Evolutionary conservation across 2,113 vertebrate species (phyloP).

Genomic region (Cololabis saira): DNA sequence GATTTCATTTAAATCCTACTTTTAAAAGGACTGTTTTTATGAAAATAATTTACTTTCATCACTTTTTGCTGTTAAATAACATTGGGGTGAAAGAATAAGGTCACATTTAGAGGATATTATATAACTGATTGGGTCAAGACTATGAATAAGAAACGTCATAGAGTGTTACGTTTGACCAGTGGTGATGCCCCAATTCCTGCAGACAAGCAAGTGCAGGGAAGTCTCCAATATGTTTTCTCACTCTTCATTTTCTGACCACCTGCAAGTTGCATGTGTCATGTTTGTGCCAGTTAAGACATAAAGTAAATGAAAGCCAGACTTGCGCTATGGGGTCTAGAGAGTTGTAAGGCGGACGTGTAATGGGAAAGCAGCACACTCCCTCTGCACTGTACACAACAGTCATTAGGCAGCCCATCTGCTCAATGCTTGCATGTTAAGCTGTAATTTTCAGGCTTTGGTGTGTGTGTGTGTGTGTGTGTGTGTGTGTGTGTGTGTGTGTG

Average conservation of each 20-base stretch:
- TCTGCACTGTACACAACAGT: slow-evolving; percentile 82
- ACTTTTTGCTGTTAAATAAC: too few species aligned
- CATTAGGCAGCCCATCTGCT: slow-evolving; percentile 86
- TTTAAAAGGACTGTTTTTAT: slow-evolving; percentile 25
- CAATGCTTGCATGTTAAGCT: slow-evolving; percentile 83
- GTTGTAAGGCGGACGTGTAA: slow-evolving; percentile 63
- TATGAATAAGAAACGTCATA: slow-evolving; percentile 17
- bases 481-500: slow-evolving; percentile 70
- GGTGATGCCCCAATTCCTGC: slow-evolving; percentile 18
- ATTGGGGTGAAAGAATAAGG: slow-evolving; percentile 2
- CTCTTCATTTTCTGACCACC: slow-evolving; percentile 68
- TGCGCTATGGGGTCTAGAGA: slow-evolving; percentile 61
- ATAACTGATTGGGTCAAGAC: slow-evolving; percentile 11
- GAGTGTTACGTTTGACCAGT: slow-evolving; percentile 23
- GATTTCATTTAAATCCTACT: slow-evolving; percentile 52
- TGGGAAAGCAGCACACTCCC: slow-evolving; percentile 74
- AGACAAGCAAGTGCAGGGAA: slow-evolving; percentile 49
- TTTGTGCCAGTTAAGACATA: slow-evolving; percentile 73
- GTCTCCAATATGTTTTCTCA: slow-evolving; percentile 45
- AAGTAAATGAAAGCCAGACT: slow-evolving; percentile 79
- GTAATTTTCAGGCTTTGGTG: slow-evolving; percentile 83
- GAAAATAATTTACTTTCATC: too few species aligned
- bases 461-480: slow-evolving; percentile 72
- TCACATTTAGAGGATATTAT: slow-evolving; percentile 8
- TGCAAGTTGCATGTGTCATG: slow-evolving; percentile 68